phyloP scores from a whole-genome alignment of 1,140 invertebrate species.

The Habropoda laboriosa region DNA sequence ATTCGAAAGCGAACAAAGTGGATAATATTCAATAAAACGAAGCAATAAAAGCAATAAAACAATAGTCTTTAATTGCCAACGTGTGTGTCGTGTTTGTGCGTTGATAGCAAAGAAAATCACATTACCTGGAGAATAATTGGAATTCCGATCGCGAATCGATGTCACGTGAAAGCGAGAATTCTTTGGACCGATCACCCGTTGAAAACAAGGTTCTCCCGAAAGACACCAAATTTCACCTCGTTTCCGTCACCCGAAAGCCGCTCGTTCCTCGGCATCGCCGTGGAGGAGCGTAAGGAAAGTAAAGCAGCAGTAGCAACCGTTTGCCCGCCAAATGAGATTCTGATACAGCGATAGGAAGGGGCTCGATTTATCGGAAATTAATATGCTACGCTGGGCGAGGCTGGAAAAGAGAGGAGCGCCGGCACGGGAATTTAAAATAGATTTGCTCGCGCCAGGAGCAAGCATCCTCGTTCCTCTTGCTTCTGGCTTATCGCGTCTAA shows the following conservation, averaged over 20 bases:
- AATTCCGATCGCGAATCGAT: too few relatives aligned
- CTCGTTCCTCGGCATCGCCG: not conserved
- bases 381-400: slow-evolving; percentile 50
- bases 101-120: too few relatives aligned
- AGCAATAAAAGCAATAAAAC: too few relatives aligned
- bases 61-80: too few relatives aligned
- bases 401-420: not conserved
- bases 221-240: too few relatives aligned
- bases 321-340: slow-evolving; percentile 59
- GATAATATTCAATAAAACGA: not conserved
- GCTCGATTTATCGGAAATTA: slow-evolving; percentile 70
- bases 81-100: not conserved
- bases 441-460: slow-evolving; percentile 48
- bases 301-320: slow-evolving; percentile 42
- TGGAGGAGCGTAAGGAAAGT: slow-evolving; percentile 19
- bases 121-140: too few relatives aligned
- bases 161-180: too few relatives aligned
- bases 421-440: slow-evolving; percentile 65
- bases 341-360: slow-evolving; percentile 59
- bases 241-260: too few relatives aligned
- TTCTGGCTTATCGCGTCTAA: slow-evolving; percentile 53
- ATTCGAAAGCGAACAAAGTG: not conserved
- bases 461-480: slow-evolving; percentile 29
- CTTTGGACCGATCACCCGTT: too few relatives aligned
- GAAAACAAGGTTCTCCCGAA: too few relatives aligned